Percentiles rank a stretch among this genome's conserved stretches.
phyloP scores from a whole-genome alignment of 2,888 invertebrate species.

The Keiferia lycopersicella region DNA sequence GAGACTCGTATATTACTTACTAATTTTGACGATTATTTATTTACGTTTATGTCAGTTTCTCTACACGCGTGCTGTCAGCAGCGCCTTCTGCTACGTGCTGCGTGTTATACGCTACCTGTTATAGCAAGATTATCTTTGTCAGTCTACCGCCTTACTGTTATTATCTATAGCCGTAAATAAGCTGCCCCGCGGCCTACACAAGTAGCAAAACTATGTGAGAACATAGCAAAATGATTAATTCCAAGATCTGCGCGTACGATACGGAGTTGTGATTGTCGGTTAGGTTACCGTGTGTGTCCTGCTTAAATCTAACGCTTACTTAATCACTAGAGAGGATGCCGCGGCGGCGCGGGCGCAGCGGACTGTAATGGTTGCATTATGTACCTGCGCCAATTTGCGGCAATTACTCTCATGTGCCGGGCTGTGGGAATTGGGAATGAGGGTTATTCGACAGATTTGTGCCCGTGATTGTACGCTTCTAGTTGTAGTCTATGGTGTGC shows the following conservation, averaged over 20 bases:
- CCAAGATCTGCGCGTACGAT: conserved; percentile 3
- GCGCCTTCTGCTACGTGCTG: neutral
- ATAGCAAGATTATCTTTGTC: conserved; percentile 3
- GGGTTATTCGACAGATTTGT: conserved; percentile 42
- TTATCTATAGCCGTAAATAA: conserved; percentile 4
- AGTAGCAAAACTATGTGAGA: neutral
- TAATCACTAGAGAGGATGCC: conserved; percentile 38
- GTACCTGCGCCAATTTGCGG: conserved; percentile 25
- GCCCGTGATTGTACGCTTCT: conserved; percentile 29
- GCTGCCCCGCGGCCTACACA: neutral
- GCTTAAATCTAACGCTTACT: conserved; percentile 26
- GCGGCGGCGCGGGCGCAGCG: neutral
- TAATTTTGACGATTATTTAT: neutral
- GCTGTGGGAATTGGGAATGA: conserved; percentile 61
- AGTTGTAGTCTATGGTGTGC: neutral
- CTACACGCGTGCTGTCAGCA: neutral
- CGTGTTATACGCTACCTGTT: neutral
- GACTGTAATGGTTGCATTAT: conserved; percentile 42
- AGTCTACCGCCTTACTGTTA: neutral
- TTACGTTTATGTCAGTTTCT: conserved; percentile 1
- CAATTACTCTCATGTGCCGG: conserved; percentile 43
- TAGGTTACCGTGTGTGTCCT: conserved; percentile 21
- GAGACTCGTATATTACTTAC: neutral
- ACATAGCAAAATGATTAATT: conserved; percentile 6
- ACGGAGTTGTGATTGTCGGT: conserved; percentile 7